Evolutionary conservation across 2,113 vertebrate genomes (phyloP), one percentile per base, ranked within the genome.

Genomic region (Phylloscopus trochilus): DNA sequence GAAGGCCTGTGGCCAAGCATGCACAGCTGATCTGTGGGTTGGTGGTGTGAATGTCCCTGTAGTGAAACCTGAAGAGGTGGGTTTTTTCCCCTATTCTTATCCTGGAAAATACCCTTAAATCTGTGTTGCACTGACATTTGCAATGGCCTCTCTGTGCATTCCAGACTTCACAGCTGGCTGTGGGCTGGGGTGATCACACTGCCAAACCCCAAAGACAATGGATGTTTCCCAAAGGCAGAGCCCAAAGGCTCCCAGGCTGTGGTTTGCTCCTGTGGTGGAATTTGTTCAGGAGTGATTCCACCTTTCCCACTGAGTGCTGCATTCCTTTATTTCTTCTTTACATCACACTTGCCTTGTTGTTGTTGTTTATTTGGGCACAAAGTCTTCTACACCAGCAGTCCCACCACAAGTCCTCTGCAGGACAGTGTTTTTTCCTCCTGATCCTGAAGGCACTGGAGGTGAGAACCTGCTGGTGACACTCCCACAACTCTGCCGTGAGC

Each of bases 51-150:
- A 35, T n/a, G 53, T 39, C 33, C 37, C 53, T 16, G 10, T 18
- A 15, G 9, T 41, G 91, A 93, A 92, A 84, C 41, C 60, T 56
- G 62, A 79, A 51, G 47, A 68, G 10, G 20, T 56, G 56, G 15
- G 22, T 0, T 0, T 62, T 43, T 43, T 46, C 2, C 30, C 24
- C 30, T 51, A 0, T 72, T 55, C 68, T 80, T 72, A 33, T 30
- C 28, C 68, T 64, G 26, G 59, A 81, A 95, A 47, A 15, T 26
- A 3, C 44, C 75, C 31, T 77, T 30, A n/a, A 63, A 47, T 46
- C 46, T 39, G 5, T 22, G 39, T 68, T 72, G 53, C 39, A 5
- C 8, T 17, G 52, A 9, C 8, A 1, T 53, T 66, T 43, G 52
- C 43, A 10, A 1, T 15, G 39, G 24, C 47, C 14, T 21, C 33